Conservation (phyloP, 2,888 invertebrate genomes). For the Bedellia somnulentella region DNA sequence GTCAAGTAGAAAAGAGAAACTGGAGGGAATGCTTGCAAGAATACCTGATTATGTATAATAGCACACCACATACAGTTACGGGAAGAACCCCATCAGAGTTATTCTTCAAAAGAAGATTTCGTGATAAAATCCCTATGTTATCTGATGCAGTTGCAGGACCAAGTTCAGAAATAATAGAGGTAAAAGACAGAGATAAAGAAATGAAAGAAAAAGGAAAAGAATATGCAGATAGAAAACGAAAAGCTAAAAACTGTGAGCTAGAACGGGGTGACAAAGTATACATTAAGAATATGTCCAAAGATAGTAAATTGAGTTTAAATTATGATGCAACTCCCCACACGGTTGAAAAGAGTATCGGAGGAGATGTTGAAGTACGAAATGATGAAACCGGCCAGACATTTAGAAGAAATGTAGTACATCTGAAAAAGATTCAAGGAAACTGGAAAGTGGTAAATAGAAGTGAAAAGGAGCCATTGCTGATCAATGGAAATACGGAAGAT, state of each 20-base stretch:
- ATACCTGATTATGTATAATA: constrained; percentile 9
- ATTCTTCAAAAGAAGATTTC: constrained; percentile 3
- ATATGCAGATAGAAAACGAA: constrained; percentile 11
- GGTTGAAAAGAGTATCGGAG: constrained; percentile 5
- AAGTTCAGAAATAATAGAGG: constrained; percentile 7
- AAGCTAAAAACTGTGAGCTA: constrained; percentile 8
- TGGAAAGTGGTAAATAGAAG: too few relatives aligned
- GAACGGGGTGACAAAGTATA: constrained; percentile 14
- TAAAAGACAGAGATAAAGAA: constrained; percentile 11
- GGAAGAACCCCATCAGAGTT: constrained; percentile 5
- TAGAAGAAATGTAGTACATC: constrained; percentile 12
- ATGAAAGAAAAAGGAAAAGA: constrained; percentile 13
- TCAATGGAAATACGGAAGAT: too few relatives aligned
- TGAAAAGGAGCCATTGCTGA: too few relatives aligned
- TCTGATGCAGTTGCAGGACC: constrained; percentile 1
- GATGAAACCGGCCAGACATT: constrained; percentile 11
- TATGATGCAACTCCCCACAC: constrained; percentile 10
- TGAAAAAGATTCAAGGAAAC: constrained; percentile 12
- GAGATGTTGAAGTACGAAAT: constrained; percentile 11
- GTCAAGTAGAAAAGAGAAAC: constrained; percentile 9
- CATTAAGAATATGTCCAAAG: constrained; percentile 11
- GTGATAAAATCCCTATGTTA: constrained; percentile 6
- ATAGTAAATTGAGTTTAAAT: constrained; percentile 9
- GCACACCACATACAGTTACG: constrained; percentile 3
- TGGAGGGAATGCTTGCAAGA: constrained; percentile 6